Conservation (phyloP, 2,888 invertebrate species). For the Camptogramma bilineatum region DNA sequence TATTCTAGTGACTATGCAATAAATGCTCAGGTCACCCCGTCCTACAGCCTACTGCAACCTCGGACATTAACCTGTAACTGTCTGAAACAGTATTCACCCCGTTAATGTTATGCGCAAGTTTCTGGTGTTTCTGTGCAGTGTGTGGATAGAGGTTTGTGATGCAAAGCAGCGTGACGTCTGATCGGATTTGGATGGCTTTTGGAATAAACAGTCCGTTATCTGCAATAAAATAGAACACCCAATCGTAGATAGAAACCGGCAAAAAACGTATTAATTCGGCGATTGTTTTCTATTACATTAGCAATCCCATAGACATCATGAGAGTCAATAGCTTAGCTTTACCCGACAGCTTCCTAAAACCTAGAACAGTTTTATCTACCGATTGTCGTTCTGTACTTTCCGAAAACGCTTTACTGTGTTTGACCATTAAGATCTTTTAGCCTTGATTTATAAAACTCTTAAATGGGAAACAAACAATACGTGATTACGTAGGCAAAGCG, state of each 20-base stretch:
- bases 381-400: neutral
- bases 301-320: neutral
- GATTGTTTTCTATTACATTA: neutral
- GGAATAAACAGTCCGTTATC: neutral
- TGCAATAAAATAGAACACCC: neutral
- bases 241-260: neutral
- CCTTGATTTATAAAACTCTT: conserved; percentile 1
- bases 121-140: neutral
- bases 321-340: neutral
- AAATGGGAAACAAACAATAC: conserved; percentile 5
- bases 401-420: neutral
- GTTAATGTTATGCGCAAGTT: neutral
- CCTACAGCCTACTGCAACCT: conserved; percentile 24
- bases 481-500: conserved; percentile 8
- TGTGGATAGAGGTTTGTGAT: neutral
- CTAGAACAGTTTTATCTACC: neutral
- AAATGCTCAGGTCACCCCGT: conserved; percentile 26
- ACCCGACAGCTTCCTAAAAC: neutral
- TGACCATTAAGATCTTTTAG: conserved; percentile 1
- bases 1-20: conserved; percentile 20
- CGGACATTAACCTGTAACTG: conserved; percentile 14
- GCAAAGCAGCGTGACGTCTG: neutral
- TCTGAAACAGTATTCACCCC: conserved; percentile 4
- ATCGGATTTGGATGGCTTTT: neutral
- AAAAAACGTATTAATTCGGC: neutral